Base-by-base conservation (phyloP, 2,888 invertebrate genomes). In the Pelosia muscerda region DNA sequence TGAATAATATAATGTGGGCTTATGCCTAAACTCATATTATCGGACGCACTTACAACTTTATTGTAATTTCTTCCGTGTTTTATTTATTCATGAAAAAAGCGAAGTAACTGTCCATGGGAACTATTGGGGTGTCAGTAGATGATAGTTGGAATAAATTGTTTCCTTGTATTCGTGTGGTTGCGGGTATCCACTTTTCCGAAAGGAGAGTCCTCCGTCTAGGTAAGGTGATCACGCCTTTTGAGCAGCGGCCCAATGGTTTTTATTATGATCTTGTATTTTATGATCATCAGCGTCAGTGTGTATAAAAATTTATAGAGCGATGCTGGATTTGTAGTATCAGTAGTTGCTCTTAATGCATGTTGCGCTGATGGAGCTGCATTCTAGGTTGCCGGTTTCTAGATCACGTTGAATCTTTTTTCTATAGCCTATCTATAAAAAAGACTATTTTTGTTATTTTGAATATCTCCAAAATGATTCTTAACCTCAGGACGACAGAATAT, bases 1-100 rank as follows among this genome's bases (percentile, higher is more conserved):
- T 66, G 66, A 66, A 59, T 55, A 66, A 60, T 66, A 60, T 22
- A 64, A 64, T 56, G 25, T 26, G 63, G 26, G 13, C 38, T 55
- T 59, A 49, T 49, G 11, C 11, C 26, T 11, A 26, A 42, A 10
- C 13, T 62, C 13, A 22, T n/a, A n/a, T 8, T 53, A 28, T 22
- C 13, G 4, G 42, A 49, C 10, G 38, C 19, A 19, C 38, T 59
- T 59, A 59, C 23, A 23, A 23, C 23, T 23, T 10, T 38, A 38
- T 59, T 38, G 25, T 25, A 19, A 15, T 59, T 23, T 59, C 38
- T 38, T 38, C 9, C 15, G 1, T n/a, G 23, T 23, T 59, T 25
- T 25, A 19, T 38, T 8, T 59, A 38, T 10, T 38, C 34, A 15
- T 38, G 10, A 15, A 42, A 19, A 19, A 49, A n/a, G 9, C 8